Evolutionary conservation across 64 coral and sea anemone species (phyloP).

Genomic region (Pachyseris speciosa): DNA sequence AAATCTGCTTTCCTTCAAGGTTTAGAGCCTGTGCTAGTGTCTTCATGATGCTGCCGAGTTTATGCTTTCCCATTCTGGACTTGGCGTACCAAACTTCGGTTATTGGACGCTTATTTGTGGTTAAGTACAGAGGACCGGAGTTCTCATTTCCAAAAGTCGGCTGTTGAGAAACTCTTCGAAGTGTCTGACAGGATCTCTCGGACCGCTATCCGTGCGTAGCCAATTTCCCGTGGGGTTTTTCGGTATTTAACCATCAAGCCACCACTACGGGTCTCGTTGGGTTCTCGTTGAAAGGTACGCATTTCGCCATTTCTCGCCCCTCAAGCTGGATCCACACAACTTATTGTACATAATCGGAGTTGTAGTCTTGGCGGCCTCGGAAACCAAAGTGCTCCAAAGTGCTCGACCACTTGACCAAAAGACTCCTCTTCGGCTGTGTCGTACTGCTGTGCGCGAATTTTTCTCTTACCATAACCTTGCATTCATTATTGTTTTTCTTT

Average conservation of each 20-base stretch:
- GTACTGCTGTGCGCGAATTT: neutral
- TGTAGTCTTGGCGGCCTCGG: conserved; percentile 9
- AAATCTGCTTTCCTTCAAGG: neutral
- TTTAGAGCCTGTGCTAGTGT: neutral
- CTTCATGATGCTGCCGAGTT: conserved; percentile 14
- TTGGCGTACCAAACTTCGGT: conserved; percentile 32
- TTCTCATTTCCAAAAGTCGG: neutral
- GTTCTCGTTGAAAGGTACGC: neutral
- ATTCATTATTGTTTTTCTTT: neutral
- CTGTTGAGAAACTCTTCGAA: conserved; percentile 6
- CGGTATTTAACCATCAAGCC: neutral
- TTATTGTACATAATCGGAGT: neutral
- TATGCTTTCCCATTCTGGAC: conserved; percentile 37
- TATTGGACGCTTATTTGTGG: neutral
- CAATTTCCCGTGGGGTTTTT: neutral
- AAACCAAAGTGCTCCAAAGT: conserved; percentile 10
- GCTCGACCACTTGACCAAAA: neutral
- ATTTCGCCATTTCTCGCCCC: neutral
- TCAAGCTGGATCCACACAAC: neutral
- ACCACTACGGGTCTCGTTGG: conserved; percentile 12
- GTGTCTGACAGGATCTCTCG: neutral
- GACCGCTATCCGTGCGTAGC: neutral
- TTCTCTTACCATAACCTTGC: neutral
- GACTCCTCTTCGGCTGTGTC: neutral
- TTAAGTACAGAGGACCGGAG: conserved; percentile 30